phyloP scores from a whole-genome alignment of 2,888 invertebrate genomes.

The Deilephila porcellus region DNA sequence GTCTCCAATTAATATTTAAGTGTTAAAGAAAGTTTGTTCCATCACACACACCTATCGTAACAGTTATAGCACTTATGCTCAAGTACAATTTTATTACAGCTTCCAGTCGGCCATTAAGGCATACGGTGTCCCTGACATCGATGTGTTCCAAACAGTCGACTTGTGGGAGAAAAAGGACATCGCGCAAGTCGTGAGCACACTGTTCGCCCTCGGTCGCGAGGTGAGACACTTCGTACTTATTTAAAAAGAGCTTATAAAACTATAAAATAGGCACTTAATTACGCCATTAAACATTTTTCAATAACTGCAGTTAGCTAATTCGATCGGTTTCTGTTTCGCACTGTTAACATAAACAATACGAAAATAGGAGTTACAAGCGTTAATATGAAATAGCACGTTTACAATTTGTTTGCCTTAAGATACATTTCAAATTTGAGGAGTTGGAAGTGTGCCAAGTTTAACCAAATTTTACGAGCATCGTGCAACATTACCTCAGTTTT shows the following conservation, averaged over 20 bases:
- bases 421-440: constrained; percentile 64
- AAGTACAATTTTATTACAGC: constrained; percentile 55
- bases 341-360: constrained; percentile 17
- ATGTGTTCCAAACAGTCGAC: constrained; percentile 98
- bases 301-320: neutral
- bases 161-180: constrained; percentile 98
- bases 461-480: constrained; percentile 75
- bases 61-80: neutral
- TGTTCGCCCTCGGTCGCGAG: constrained; percentile 94
- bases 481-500: constrained; percentile 80
- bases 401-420: constrained; percentile 68
- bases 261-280: neutral
- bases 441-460: constrained; percentile 74
- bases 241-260: neutral
- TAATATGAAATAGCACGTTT: constrained; percentile 62
- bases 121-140: constrained; percentile 95
- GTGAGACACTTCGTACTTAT: constrained; percentile 71
- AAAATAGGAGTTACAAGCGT: constrained; percentile 15
- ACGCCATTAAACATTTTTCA: neutral
- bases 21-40: too few relatives aligned
- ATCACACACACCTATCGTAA: neutral
- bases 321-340: constrained; percentile 10
- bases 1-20: too few relatives aligned
- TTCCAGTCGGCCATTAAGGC: constrained; percentile 94
- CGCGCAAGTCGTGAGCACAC: constrained; percentile 92